Evolutionary conservation across 2,888 invertebrate species (phyloP).

Genomic region (Eupithecia dodoneata): DNA sequence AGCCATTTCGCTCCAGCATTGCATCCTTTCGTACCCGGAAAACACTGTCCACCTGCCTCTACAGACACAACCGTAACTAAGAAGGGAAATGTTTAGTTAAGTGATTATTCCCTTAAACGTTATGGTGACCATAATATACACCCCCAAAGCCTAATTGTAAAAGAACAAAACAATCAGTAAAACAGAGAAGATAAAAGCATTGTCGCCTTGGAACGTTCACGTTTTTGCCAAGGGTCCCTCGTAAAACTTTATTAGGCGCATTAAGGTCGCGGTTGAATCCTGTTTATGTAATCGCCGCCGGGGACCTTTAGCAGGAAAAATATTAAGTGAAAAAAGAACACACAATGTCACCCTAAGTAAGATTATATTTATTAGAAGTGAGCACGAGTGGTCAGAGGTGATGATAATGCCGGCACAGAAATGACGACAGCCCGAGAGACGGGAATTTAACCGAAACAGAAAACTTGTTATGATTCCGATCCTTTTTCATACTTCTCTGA

Average conservation of each 20-base stretch:
- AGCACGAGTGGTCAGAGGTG: constrained; percentile 54
- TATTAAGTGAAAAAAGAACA: constrained; percentile 82
- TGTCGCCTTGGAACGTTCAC: constrained; percentile 81
- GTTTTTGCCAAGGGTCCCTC: constrained; percentile 81
- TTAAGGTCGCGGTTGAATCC: constrained; percentile 84
- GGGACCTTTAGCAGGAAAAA: constrained; percentile 81
- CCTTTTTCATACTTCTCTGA: constrained; percentile 23
- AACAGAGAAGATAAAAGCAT: constrained; percentile 82
- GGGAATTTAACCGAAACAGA: constrained; percentile 32
- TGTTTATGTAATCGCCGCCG: constrained; percentile 83
- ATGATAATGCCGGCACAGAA: constrained; percentile 51
- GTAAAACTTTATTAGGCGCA: constrained; percentile 84
- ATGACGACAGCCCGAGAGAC: constrained; percentile 51
- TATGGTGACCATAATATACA: constrained; percentile 45
- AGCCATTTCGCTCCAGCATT: neutral
- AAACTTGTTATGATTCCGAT: constrained; percentile 44
- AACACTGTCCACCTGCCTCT: constrained; percentile 13
- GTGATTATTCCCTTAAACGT: constrained; percentile 35
- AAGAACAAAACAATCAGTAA: constrained; percentile 79
- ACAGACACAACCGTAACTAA: constrained; percentile 1
- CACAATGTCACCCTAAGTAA: constrained; percentile 74
- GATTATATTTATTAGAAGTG: constrained; percentile 70
- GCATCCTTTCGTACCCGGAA: neutral
- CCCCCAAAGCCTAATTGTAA: constrained; percentile 68
- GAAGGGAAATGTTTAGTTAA: constrained; percentile 4